Evolutionary conservation across 2,113 vertebrate species (phyloP).

Genomic region (Python bivittatus): DNA sequence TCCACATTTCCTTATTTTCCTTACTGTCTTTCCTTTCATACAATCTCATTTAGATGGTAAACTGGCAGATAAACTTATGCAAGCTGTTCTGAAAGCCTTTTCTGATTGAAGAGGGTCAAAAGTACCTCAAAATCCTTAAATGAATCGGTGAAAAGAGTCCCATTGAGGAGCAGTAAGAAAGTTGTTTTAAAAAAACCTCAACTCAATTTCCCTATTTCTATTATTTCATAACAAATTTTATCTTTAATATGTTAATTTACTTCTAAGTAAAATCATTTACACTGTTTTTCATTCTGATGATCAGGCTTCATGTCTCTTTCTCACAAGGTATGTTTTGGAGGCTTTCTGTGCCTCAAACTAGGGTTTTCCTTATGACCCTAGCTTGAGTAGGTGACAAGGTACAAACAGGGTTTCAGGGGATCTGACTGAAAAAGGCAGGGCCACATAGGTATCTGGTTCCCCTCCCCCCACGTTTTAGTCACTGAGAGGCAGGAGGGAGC

Average conservation of each 20-base stretch:
- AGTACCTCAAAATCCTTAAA: background rate
- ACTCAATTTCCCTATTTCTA: background rate
- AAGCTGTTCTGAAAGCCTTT: background rate
- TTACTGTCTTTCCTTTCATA: background rate
- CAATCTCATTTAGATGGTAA: background rate
- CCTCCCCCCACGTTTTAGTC: background rate
- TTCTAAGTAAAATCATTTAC: background rate
- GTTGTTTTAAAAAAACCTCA: background rate
- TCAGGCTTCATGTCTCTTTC: background rate
- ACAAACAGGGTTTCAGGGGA: background rate
- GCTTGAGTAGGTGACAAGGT: background rate
- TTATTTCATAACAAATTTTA: background rate
- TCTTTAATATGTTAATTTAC: background rate
- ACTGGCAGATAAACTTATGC: background rate
- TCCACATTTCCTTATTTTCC: background rate
- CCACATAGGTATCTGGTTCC: background rate
- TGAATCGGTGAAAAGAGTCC: background rate
- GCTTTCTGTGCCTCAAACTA: background rate
- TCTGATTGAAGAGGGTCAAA: background rate
- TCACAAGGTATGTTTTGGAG: background rate
- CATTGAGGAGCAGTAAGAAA: background rate
- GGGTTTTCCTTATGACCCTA: background rate
- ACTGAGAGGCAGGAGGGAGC: background rate
- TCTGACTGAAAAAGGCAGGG: background rate
- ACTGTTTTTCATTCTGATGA: background rate